Evolutionary conservation across 1,140 invertebrate species (phyloP).

Genomic region (Trissolcus basalis): DNA sequence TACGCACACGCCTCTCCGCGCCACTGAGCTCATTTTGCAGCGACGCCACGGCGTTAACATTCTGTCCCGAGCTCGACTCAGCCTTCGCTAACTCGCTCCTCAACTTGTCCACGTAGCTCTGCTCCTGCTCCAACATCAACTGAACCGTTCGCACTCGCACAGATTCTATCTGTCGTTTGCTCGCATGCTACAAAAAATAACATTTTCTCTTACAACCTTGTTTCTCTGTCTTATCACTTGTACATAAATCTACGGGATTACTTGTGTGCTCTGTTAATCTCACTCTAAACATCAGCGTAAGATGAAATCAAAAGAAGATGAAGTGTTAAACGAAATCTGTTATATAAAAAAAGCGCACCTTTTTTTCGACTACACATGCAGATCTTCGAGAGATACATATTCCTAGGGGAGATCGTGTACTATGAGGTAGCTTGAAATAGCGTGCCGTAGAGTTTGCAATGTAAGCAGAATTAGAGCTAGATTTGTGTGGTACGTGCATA

Average conservation of each 20-base stretch:
- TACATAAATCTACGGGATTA: not conserved
- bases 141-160: conserved; percentile 85
- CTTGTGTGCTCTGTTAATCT: not conserved
- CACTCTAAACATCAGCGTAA: not conserved
- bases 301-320: not conserved
- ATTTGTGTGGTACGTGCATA: conserved; percentile 18
- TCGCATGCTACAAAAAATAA: conserved; percentile 79
- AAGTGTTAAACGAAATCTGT: not conserved
- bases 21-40: conserved; percentile 77
- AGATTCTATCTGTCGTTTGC: conserved; percentile 84
- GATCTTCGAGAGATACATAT: not conserved
- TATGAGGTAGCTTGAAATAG: conserved; percentile 10
- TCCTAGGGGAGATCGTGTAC: conserved; percentile 4
- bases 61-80: conserved; percentile 70
- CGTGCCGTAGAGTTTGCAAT: conserved; percentile 1
- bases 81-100: conserved; percentile 79
- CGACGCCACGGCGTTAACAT: conserved; percentile 69
- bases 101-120: conserved; percentile 84
- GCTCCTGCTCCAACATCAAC: conserved; percentile 88
- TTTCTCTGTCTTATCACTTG: not conserved
- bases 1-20: conserved; percentile 80
- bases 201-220: not conserved
- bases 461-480: conserved; percentile 15
- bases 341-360: conserved; percentile 15
- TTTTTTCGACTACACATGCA: conserved; percentile 22